Evolutionary conservation across 2,888 invertebrate genomes (phyloP).

Genomic region (Synergus umbraculus): DNA sequence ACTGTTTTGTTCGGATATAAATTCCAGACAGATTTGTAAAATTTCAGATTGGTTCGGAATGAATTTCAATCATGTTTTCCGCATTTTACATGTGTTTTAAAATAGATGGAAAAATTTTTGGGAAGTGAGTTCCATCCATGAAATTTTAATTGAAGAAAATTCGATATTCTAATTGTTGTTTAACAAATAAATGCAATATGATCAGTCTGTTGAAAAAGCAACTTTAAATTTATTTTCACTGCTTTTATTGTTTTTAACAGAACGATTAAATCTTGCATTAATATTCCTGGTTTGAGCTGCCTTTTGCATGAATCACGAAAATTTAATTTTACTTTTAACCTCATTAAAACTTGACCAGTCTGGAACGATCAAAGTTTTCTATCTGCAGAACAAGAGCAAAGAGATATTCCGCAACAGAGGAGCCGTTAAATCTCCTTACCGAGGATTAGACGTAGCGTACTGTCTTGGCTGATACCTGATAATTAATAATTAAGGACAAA

Average conservation of each 20-base stretch:
- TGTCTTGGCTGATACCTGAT: constrained; percentile 49
- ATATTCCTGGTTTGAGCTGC: neutral
- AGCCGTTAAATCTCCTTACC: constrained; percentile 21
- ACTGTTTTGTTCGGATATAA: neutral
- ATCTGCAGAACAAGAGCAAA: constrained; percentile 36
- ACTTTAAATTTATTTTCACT: neutral
- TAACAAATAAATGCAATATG: too few relatives aligned
- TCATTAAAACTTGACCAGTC: constrained; percentile 17
- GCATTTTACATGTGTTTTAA: neutral
- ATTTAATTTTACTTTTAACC: constrained; percentile 17
- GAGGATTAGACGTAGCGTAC: constrained; percentile 13
- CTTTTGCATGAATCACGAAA: constrained; percentile 3
- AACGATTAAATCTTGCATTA: neutral
- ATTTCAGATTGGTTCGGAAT: neutral
- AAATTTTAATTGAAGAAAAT: too few relatives aligned
- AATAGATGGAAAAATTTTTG: neutral
- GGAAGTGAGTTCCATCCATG: too few relatives aligned
- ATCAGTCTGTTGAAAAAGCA: too few relatives aligned
- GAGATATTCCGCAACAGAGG: constrained; percentile 19
- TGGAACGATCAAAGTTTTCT: constrained; percentile 25
- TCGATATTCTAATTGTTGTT: too few relatives aligned
- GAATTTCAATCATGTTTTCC: neutral
- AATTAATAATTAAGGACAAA: constrained; percentile 61
- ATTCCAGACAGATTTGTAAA: neutral
- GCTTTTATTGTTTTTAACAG: neutral